A percentile compares a stretch with the other conserved stretches of the same genome.
These are phyloP conservation scores for Hemibagrus guttatus DNA, from an alignment of 2,797 vertebrate species.

Conservation along the genomic window DNA sequence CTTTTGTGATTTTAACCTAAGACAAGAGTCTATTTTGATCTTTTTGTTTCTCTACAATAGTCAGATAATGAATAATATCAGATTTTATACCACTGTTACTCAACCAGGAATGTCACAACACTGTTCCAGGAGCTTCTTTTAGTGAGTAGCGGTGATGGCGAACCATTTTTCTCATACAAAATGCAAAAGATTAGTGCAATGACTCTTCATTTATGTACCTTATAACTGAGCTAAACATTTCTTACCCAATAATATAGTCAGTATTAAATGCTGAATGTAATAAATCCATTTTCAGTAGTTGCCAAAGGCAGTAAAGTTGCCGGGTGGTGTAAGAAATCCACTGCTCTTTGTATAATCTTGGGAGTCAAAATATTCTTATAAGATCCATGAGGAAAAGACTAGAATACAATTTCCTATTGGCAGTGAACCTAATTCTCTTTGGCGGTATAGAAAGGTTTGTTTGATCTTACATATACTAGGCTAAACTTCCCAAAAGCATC, in stretches of 20 bases:
- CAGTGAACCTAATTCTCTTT: neutral
- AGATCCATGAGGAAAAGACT: conserved; percentile 12
- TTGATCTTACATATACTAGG: neutral
- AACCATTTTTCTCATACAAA: neutral
- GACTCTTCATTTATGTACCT: neutral
- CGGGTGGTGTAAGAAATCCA: conserved; percentile 1
- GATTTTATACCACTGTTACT: neutral
- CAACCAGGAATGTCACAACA: neutral
- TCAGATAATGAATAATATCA: neutral
- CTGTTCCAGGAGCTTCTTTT: neutral
- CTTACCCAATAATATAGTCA: neutral
- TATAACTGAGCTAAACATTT: neutral
- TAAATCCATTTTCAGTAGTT: neutral
- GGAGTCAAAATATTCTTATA: neutral
- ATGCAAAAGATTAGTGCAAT: neutral
- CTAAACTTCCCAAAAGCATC: neutral
- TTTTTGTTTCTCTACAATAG: conserved; percentile 1
- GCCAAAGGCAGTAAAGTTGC: conserved; percentile 18
- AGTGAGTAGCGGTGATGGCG: neutral
- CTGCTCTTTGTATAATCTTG: neutral
- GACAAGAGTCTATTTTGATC: neutral
- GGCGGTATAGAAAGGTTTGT: conserved; percentile 12
- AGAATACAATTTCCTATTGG: conserved; percentile 15
- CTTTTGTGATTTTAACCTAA: neutral
- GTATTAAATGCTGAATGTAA: conserved; percentile 18